Conservation (phyloP, 2,888 invertebrate genomes). For the Ectemnius lituratus region DNA sequence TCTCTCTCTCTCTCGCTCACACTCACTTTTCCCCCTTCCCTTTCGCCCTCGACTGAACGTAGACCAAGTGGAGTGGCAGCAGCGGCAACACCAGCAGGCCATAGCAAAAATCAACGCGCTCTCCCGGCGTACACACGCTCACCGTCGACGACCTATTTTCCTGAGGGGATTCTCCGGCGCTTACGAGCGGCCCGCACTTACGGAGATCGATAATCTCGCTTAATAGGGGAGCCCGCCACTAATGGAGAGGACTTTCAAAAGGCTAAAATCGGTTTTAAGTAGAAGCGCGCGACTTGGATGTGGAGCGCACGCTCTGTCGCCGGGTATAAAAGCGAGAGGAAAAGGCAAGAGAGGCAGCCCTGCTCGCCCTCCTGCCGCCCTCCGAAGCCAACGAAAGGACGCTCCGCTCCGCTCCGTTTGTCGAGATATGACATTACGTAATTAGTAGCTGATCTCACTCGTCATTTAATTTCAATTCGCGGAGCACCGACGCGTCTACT, state of each 20-base stretch:
- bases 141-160: too few species aligned
- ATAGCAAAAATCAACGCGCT: too few species aligned
- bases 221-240: not conserved
- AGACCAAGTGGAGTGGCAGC: too few species aligned
- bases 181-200: constrained; percentile 1
- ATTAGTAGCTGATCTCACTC: constrained; percentile 48
- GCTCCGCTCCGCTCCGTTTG: constrained; percentile 36
- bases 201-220: constrained; percentile 10
- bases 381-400: not conserved
- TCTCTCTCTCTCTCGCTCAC: too few species aligned
- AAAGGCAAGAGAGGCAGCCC: too few species aligned
- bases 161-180: too few species aligned
- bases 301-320: not conserved
- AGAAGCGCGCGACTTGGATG: constrained; percentile 3
- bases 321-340: too few species aligned
- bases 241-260: constrained; percentile 2
- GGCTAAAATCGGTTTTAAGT: constrained; percentile 4
- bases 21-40: too few species aligned
- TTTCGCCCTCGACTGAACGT: too few species aligned
- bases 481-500: constrained; percentile 60
- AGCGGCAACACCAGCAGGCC: too few species aligned
- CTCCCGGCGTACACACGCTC: too few species aligned
- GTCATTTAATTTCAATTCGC: constrained; percentile 60
- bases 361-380: too few species aligned
- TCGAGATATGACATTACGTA: constrained; percentile 43